Evolutionary conservation across 2,113 vertebrate genomes (phyloP).

Genomic region (Clarias macrocephalus): DNA sequence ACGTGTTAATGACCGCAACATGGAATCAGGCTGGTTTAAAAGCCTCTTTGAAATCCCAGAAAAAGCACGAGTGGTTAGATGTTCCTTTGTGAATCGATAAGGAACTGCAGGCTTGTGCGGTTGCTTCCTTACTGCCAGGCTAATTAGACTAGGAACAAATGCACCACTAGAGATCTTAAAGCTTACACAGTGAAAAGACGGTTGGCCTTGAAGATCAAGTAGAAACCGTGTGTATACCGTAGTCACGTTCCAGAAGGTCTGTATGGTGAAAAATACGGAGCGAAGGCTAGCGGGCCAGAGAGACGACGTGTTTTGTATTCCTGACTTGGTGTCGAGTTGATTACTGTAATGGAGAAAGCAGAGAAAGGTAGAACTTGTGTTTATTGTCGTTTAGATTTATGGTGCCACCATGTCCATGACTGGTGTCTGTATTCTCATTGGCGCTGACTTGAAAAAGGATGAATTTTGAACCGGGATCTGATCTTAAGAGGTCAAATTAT

Average conservation of each 20-base stretch:
- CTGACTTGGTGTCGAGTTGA: neutral
- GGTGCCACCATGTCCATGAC: neutral
- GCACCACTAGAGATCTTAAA: neutral
- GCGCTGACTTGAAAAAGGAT: neutral
- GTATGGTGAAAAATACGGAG: neutral
- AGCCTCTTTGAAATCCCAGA: too few relatives aligned
- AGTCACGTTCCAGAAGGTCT: neutral
- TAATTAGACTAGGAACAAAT: neutral
- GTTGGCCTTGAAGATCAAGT: neutral
- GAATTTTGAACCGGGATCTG: neutral
- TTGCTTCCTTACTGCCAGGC: neutral
- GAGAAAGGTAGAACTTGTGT: slow-evolving; percentile 30
- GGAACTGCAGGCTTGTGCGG: neutral
- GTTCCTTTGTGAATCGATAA: neutral
- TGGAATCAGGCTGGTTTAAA: neutral
- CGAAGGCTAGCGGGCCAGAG: neutral
- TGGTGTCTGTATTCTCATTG: neutral
- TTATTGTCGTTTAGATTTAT: neutral
- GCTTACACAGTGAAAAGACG: neutral
- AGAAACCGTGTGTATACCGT: neutral
- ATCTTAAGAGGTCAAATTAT: neutral
- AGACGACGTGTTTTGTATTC: neutral
- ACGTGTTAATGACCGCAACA: neutral
- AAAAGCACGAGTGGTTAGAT: neutral
- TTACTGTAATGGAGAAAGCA: slow-evolving; percentile 64